These are phyloP conservation scores for Harpagoxenus sublaevis DNA, from an alignment of 2,888 invertebrate genomes.

Conservation along the genomic window DNA sequence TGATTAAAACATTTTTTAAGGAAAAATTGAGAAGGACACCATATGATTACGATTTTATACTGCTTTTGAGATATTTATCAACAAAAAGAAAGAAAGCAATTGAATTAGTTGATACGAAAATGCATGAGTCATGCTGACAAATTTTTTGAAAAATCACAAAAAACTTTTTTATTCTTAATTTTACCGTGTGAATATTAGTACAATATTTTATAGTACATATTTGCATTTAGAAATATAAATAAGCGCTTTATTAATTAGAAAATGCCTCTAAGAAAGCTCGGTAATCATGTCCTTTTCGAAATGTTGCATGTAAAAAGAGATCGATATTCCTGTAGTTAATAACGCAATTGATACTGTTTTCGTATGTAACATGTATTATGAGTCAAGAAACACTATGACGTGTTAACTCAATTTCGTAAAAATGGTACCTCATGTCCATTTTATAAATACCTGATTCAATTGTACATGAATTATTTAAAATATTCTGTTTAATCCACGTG, in stretches of 20 bases:
- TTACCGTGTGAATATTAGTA: background rate
- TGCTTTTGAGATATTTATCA: background rate
- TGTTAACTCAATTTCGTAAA: background rate
- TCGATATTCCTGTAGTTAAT: background rate
- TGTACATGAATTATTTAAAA: background rate
- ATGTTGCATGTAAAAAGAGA: background rate
- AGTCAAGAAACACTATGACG: background rate
- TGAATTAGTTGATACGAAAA: slow-evolving; percentile 9
- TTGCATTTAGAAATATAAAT: background rate
- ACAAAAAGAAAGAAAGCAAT: background rate
- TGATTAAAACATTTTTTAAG: background rate
- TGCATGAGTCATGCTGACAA: background rate
- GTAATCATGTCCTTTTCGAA: background rate
- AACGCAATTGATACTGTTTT: background rate
- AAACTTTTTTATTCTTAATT: background rate
- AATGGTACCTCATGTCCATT: background rate
- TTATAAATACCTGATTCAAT: slow-evolving; percentile 16
- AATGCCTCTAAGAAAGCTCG: background rate
- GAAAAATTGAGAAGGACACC: background rate
- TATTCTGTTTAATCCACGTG: background rate
- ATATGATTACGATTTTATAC: background rate
- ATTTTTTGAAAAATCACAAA: background rate
- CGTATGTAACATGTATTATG: background rate
- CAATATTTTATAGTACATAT: background rate
- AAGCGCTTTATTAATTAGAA: background rate